Evolutionary conservation across 2,888 invertebrate species (phyloP), one percentile per base, ranked within the genome.

Genomic region (Phlogophora meticulosa): DNA sequence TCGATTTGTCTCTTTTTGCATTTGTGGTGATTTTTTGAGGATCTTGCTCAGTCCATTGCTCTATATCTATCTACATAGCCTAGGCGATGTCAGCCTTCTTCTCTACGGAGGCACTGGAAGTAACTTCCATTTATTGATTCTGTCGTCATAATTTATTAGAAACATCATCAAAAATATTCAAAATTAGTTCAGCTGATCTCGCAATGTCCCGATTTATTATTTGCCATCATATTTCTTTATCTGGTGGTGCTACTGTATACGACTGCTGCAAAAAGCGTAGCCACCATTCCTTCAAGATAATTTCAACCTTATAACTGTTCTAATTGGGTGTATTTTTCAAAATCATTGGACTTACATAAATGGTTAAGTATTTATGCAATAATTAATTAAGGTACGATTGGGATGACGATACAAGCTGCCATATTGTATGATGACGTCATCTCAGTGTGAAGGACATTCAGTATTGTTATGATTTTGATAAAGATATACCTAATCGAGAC

Each of bases 361-460:
- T 65, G 53, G 61, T 57, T 81, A 80, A 82, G 76, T 76, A 79
- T 82, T 72, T 82, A 81, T 80, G 81, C 83, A 80, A 81, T 83
- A 81, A 83, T 80, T 69, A 82, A 70, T 80, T 83, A 81, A 74
- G 69, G 64, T 76, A 68, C 71, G 64, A 61, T 48, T 62, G 72
- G 53, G 70, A 67, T 70, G 71, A 74, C 59, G 62, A 59, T 69
- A 72, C 77, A 67, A 65, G 78, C 71, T 71, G 76, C 72, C 72
- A 76, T 62, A 66, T 80, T 72, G 72, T 76, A 63, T 69, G 40
- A 46, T 78, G 69, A 78, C 74, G 79, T 81, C 65, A 69, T 49
- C 48, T 24, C 62, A 38, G 38, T 55, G 56, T 76, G 61, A 57
- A 34, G 68, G 70, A 64, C 73, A 68, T 69, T 70, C 65, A 73